Percentiles rank a stretch among this genome's conserved stretches.
These are phyloP conservation scores for Copsychus sechellarum DNA, from an alignment of 2,113 vertebrate genomes.

Conservation along the genomic window DNA sequence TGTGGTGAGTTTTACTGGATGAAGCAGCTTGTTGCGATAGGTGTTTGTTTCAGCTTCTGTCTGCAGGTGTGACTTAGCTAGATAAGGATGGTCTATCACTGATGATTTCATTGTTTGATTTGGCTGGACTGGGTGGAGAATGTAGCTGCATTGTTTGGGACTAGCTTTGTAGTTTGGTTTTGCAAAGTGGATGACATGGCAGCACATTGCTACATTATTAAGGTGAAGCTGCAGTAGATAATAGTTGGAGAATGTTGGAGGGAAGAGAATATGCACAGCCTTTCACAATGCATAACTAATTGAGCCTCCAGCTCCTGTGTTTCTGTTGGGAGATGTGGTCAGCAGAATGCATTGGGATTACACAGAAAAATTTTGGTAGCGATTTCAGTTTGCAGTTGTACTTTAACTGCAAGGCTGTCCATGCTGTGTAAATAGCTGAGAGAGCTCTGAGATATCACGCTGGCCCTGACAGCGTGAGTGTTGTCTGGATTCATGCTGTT, in stretches of 20 bases:
- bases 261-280: not conserved
- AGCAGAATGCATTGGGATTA: not conserved
- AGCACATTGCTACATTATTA: not conserved
- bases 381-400: not conserved
- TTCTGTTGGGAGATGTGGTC: not conserved
- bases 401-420: not conserved
- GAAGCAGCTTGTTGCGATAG: constrained; percentile 40
- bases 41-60: constrained; percentile 50
- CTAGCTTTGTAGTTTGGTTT: constrained; percentile 51
- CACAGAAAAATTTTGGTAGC: not conserved
- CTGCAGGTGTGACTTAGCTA: constrained; percentile 54
- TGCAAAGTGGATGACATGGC: constrained; percentile 12
- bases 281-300: constrained; percentile 3
- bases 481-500: not conserved
- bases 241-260: constrained; percentile 5
- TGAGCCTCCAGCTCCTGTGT: not conserved
- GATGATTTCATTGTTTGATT: constrained; percentile 66
- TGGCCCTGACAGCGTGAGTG: not conserved
- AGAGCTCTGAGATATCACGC: not conserved
- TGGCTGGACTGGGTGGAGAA: constrained; percentile 59
- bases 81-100: constrained; percentile 55
- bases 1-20: constrained; percentile 43
- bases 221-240: constrained; percentile 46
- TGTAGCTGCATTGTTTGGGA: constrained; percentile 45
- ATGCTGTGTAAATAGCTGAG: not conserved